Base-by-base conservation (phyloP, 2,888 invertebrate genomes). In the Noctua comes region DNA sequence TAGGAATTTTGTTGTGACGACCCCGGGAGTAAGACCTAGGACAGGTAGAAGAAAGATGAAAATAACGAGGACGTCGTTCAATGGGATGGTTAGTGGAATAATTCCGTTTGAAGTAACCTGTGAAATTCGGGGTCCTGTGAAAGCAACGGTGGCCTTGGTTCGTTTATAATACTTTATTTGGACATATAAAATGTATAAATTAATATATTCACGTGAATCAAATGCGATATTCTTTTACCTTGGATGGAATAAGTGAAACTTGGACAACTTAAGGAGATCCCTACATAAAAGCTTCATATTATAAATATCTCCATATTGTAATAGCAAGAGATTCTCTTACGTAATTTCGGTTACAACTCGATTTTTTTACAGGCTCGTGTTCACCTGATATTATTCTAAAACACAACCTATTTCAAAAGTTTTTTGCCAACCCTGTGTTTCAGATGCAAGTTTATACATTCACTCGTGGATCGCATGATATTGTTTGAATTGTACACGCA, bases 401-500 rank as follows among this genome's bases (percentile, higher is more conserved):
- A 31, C 21, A 13, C 36, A 73, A 73, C 16, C 0, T 31, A 36
- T 36, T 68, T 62, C 13, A 57, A 21, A 36, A 73, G 36, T 2
- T 2, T 18, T 24, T 31, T 1, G 64, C 5, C 85, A 86, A 27
- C 85, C 85, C 77, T 85, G 43, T 24, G 54, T 76, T 73, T 51
- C 54, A 80, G 74, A 59, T 75, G 65, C 74, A 66, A 75, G 76
- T 68, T 77, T 66, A 74, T 48, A 79, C 75, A 76, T 66, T 84
- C 79, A 84, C 79, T 78, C 76, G 70, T 46, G 77, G 64, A 65
- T 83, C 76, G 76, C 62, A 79, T 77, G 76, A 83, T 77, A 73
- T 75, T 87, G 83, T 88, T 86, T 88, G 76, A 73, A 77, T 79
- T 82, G 65, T 76, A 68, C 40, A 62, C 70, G 73, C n/a, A 71